A percentile compares a stretch with the other conserved stretches of the same genome.
Conservation (phyloP, 1,140 invertebrate genomes). For the Bradynema listronoti region DNA sequence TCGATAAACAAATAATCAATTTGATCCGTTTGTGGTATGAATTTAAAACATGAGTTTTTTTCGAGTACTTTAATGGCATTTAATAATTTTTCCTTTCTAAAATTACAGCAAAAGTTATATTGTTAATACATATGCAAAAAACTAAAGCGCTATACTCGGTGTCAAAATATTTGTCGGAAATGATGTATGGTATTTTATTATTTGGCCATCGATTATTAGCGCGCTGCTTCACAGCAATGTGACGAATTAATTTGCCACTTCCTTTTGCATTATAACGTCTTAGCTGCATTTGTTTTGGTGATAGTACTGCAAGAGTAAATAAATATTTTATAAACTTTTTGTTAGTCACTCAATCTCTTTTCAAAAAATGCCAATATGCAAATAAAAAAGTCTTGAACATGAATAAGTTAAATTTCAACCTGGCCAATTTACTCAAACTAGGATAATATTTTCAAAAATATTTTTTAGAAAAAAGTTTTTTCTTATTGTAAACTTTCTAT, state of each 20-base stretch:
- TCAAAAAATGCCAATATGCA: too few species aligned
- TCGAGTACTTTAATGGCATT: constrained; percentile 26
- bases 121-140: background rate
- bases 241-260: background rate
- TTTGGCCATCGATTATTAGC: constrained; percentile 23
- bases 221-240: constrained; percentile 25
- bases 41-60: constrained; percentile 22
- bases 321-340: background rate
- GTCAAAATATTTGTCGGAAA: constrained; percentile 26
- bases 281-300: constrained; percentile 20
- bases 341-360: too few species aligned
- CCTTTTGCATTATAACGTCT: background rate
- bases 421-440: too few species aligned
- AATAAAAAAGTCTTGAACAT: too few species aligned
- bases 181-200: constrained; percentile 23
- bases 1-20: constrained; percentile 33
- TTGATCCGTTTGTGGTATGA: constrained; percentile 18
- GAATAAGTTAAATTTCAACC: too few species aligned
- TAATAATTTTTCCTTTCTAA: constrained; percentile 20
- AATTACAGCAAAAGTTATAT: background rate
- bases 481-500: too few species aligned
- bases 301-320: constrained; percentile 12
- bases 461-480: too few species aligned
- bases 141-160: constrained; percentile 14
- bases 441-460: too few species aligned